phyloP scores from a whole-genome alignment of 2,113 vertebrate species.

The Parus major region DNA sequence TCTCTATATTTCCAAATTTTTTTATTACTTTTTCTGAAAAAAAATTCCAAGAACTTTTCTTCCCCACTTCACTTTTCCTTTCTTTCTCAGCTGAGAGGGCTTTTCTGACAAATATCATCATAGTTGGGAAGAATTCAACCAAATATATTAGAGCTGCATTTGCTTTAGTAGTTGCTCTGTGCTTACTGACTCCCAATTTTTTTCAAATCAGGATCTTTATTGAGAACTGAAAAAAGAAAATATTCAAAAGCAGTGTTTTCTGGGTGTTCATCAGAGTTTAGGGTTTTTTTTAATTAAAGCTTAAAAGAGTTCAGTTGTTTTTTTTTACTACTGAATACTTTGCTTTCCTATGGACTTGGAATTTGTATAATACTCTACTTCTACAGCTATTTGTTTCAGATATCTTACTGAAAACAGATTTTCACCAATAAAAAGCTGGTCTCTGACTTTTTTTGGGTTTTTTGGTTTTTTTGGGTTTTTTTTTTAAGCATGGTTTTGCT shows the following conservation, averaged over 20 bases:
- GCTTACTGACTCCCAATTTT: not conserved
- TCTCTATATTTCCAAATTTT: not conserved
- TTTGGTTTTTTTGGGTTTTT: not conserved
- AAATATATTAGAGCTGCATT: not conserved
- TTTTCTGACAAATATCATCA: not conserved
- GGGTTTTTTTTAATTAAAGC: not conserved
- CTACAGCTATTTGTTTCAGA: not conserved
- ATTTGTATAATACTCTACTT: not conserved
- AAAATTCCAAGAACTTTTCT: not conserved
- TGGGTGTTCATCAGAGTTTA: not conserved
- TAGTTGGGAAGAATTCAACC: not conserved
- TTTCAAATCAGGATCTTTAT: not conserved
- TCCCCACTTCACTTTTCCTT: not conserved
- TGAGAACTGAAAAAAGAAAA: not conserved
- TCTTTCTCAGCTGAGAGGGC: not conserved
- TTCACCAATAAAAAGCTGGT: not conserved
- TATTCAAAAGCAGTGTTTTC: not conserved
- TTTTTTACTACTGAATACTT: not conserved
- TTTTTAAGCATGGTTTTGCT: not conserved
- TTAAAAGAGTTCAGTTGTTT: not conserved
- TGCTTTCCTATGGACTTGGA: not conserved
- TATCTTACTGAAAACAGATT: not conserved
- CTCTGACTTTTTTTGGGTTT: no score
- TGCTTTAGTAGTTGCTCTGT: not conserved
- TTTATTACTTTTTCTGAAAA: not conserved